Evolutionary conservation across 2,888 invertebrate species (phyloP), one percentile per base, ranked within the genome.

Genomic region (Branchipolynoe longqiensis): DNA sequence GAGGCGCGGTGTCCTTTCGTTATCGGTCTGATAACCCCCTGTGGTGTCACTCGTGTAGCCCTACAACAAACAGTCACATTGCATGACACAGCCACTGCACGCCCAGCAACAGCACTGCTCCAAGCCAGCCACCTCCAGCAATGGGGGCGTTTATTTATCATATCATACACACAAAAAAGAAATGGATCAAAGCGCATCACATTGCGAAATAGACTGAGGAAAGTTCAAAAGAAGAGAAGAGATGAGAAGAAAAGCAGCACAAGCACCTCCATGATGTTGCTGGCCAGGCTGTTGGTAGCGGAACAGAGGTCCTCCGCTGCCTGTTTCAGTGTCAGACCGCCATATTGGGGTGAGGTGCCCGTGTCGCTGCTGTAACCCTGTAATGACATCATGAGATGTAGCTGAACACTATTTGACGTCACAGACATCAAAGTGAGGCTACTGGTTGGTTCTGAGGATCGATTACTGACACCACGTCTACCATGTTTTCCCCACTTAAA

Each of bases 281-380:
- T 97, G 82, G 98, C 97, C 84, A 97, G 97, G 14, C 96, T 96
- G 0, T 97, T 97, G 33, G 95, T 95, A 41, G 98, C 98, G 91
- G 96, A 96, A 73, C 98, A 95, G n/a, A 99, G 94, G 90, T 98
- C 97, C 92, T 99, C 98, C 0, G 99, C 99, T 0, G 99, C 98
- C 87, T 95, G 95, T 48, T 97, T 96, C 22, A 99, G 94, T 2
- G 78, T 78, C 28, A 41, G 41, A 12, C 48, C 48, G 31, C 78
- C 78, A n/a, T 69, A 69, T 18, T 48, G 48, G 2, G 62, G 62
- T n/a, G 62, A 62, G 22, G 40, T 2, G 25, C 54, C 78, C 31
- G 78, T 78, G 31, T 78, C 78, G 25, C 48, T 78, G 78, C 3
- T 48, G 48, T 78, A 54, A 18, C 78, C 78, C 78, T 78, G 78